Percentiles rank a stretch among this genome's conserved stretches.
phyloP scores from a whole-genome alignment of 2,113 vertebrate genomes.

The Trichechus manatus region DNA sequence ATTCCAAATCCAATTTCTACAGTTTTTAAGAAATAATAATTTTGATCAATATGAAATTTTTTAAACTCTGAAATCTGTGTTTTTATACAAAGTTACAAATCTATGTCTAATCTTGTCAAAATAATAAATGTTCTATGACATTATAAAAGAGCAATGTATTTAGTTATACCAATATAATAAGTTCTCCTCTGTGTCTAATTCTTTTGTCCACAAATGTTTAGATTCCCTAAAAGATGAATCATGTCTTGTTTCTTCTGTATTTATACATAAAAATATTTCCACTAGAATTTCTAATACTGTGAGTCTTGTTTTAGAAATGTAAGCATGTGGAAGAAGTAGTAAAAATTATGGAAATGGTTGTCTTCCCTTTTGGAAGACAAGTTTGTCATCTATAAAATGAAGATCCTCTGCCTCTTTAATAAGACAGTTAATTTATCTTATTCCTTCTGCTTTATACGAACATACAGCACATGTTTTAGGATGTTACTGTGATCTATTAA shows the following conservation, averaged over 20 bases:
- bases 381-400: neutral
- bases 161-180: neutral
- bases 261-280: conserved; percentile 19
- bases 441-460: neutral
- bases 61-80: neutral
- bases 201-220: neutral
- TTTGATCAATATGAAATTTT: neutral
- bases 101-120: neutral
- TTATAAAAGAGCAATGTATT: neutral
- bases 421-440: neutral
- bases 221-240: neutral
- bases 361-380: neutral
- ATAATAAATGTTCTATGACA: neutral
- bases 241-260: neutral
- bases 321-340: neutral
- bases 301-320: conserved; percentile 8
- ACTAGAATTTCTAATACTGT: neutral
- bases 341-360: neutral
- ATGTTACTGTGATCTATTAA: neutral
- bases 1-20: neutral
- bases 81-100: neutral
- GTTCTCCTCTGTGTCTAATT: neutral
- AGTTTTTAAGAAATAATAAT: neutral
- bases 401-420: neutral
- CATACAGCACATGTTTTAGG: neutral